Evolutionary conservation across 2,888 invertebrate genomes (phyloP).

Genomic region (Leptinotarsa tumamoca): DNA sequence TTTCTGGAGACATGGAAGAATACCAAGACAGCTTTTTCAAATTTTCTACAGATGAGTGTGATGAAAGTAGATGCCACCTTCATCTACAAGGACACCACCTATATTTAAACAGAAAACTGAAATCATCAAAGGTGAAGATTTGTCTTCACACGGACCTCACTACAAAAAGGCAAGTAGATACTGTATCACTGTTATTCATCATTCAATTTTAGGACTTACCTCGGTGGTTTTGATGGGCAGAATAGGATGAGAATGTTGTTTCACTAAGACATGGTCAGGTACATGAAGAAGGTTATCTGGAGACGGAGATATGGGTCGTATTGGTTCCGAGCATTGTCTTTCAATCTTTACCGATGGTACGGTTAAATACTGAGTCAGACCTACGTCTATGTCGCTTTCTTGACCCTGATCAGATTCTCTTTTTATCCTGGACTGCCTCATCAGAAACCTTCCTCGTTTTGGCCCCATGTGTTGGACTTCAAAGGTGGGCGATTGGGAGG

Average conservation of each 20-base stretch:
- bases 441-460: conserved; percentile 74
- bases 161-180: no score
- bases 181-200: no score
- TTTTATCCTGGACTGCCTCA: conserved; percentile 77
- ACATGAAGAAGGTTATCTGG: conserved; percentile 70
- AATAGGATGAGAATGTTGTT: conserved; percentile 77
- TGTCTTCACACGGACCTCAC: no score
- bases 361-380: conserved; percentile 62
- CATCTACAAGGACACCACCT: no score
- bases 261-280: conserved; percentile 72
- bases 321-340: conserved; percentile 72
- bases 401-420: conserved; percentile 72
- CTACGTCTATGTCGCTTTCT: conserved; percentile 63
- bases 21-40: no score
- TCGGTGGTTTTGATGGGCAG: conserved; percentile 70
- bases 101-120: no score
- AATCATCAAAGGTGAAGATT: no score
- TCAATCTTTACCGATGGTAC: conserved; percentile 68
- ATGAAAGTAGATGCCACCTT: no score
- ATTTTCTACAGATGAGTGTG: no score
- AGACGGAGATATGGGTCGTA: conserved; percentile 69
- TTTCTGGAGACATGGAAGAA: no score
- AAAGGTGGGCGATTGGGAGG: conserved; percentile 19
- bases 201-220: conserved; percentile 40
- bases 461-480: conserved; percentile 66